These are phyloP conservation scores for Emys orbicularis DNA, from an alignment of 2,797 vertebrate genomes.

Conservation along the genomic window DNA sequence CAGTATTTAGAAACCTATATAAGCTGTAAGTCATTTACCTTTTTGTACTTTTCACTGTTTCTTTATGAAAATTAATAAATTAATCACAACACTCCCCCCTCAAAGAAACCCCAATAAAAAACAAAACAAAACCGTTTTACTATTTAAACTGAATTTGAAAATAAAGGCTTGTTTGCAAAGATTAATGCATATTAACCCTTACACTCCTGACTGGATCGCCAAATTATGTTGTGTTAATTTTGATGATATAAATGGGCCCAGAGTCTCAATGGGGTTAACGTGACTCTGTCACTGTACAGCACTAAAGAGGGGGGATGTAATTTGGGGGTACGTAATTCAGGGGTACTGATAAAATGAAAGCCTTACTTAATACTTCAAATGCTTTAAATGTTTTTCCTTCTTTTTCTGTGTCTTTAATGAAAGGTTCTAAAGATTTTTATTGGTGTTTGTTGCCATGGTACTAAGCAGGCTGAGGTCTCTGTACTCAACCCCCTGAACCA, in stretches of 20 bases:
- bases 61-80: background rate
- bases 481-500: background rate
- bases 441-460: background rate
- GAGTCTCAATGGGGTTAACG: background rate
- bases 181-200: no score
- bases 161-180: no score
- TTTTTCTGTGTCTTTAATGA: background rate
- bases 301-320: background rate
- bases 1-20: background rate
- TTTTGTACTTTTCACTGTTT: background rate
- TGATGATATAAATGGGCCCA: no score
- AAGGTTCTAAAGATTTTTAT: background rate
- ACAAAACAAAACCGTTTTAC: no score
- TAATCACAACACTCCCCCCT: background rate
- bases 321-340: background rate
- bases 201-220: no score
- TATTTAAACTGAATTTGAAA: no score
- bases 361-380: background rate
- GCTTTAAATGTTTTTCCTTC: background rate
- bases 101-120: background rate
- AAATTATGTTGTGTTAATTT: no score
- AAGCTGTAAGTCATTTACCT: background rate
- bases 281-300: background rate
- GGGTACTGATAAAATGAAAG: background rate
- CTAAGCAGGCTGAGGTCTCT: background rate